Percentiles rank a stretch among this genome's conserved stretches.
phyloP scores from a whole-genome alignment of 2,888 invertebrate genomes.

The Dysmachus trigonus region DNA sequence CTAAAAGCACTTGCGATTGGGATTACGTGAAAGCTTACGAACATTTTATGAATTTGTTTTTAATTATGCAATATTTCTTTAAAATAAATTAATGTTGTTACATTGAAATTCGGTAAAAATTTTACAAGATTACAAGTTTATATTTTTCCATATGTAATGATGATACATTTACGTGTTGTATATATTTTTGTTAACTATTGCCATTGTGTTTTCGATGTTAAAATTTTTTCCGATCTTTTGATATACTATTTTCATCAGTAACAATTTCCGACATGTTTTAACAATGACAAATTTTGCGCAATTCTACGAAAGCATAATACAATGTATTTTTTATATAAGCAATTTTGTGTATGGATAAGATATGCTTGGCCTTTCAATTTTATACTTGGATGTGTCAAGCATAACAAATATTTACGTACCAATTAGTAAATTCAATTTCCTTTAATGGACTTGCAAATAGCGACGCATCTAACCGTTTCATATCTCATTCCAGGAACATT shows the following conservation, averaged over 20 bases:
- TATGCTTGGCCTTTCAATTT: neutral
- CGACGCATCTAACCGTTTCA: neutral
- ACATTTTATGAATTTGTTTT: too few relatives aligned
- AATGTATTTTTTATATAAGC: neutral
- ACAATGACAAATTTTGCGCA: neutral
- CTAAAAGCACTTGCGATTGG: too few relatives aligned
- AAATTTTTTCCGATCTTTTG: neutral
- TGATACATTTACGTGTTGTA: too few relatives aligned
- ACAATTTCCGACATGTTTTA: neutral
- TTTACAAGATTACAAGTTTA: too few relatives aligned
- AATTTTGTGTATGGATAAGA: neutral
- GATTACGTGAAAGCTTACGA: too few relatives aligned
- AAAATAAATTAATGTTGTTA: too few relatives aligned
- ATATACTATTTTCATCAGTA: neutral
- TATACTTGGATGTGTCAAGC: neutral
- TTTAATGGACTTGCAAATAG: slow-evolving; percentile 31
- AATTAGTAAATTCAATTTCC: slow-evolving; percentile 7
- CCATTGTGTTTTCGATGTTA: too few relatives aligned
- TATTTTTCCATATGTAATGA: too few relatives aligned
- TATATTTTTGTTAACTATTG: too few relatives aligned
- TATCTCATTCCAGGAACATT: neutral
- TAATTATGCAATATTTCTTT: too few relatives aligned
- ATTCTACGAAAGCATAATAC: neutral
- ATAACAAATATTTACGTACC: slow-evolving; percentile 1
- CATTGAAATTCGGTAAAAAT: too few relatives aligned